A percentile compares a stretch with the other conserved stretches of the same genome.
Conservation (phyloP, 2,797 vertebrate genomes). For the Rhinella marina region DNA sequence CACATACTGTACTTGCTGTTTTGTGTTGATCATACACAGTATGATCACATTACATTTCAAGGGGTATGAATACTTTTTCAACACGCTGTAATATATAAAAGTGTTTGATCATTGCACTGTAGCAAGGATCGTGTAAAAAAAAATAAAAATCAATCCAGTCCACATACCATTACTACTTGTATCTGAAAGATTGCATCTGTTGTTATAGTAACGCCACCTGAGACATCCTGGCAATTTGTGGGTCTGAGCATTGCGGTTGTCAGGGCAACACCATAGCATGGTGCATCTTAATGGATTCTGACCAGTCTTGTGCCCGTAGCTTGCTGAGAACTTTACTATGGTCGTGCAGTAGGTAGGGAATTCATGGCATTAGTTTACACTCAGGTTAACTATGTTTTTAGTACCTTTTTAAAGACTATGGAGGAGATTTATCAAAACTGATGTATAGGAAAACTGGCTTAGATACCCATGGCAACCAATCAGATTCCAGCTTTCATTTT, state of each 20-base stretch:
- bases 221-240: constrained; percentile 54
- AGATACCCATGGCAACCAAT: too few relatives aligned
- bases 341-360: background rate
- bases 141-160: constrained; percentile 13
- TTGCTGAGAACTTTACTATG: constrained; percentile 8
- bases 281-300: constrained; percentile 32
- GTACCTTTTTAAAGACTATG: too few relatives aligned
- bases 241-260: constrained; percentile 54
- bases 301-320: constrained; percentile 2
- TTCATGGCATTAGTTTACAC: background rate
- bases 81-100: background rate
- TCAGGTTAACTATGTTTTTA: background rate
- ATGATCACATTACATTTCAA: too few relatives aligned
- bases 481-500: too few relatives aligned
- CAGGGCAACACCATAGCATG: constrained; percentile 51
- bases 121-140: constrained; percentile 2
- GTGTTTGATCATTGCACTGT: background rate
- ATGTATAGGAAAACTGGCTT: too few relatives aligned
- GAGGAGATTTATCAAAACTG: too few relatives aligned
- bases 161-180: constrained; percentile 52
- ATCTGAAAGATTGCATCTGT: constrained; percentile 49
- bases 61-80: background rate
- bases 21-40: too few relatives aligned
- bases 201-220: constrained; percentile 60
- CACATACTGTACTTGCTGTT: too few relatives aligned